Base-by-base conservation (phyloP, 2,888 invertebrate genomes). In the Stratiomys singularior region DNA sequence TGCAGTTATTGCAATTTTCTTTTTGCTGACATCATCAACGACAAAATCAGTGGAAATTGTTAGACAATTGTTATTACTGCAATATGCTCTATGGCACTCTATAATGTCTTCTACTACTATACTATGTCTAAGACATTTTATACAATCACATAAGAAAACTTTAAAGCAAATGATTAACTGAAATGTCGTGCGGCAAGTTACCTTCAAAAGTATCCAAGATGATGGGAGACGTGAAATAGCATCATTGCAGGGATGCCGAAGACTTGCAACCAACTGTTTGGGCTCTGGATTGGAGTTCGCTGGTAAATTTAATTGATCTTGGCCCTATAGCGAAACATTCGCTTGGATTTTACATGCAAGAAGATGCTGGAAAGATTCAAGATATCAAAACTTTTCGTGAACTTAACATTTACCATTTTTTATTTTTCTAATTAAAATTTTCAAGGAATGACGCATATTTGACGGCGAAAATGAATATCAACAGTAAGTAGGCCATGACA, bases 141-240 rank as follows among this genome's bases (percentile, higher is more conserved):
- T 69, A 46, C 69, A n/a, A 25, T 25, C 69, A 47, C 69, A 69
- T 47, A 69, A 21, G 9, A 66, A 9, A 21, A 47, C 47, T 25
- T 27, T 30, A 9, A n/a, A 1, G n/a, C 21, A 47, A 69, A 47
- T 25, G n/a, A 46, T 44, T 23, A 69, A 46, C 28, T 30, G 1
- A 74, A 58, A 74, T 74, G 74, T 74, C 74, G 74, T 74, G 74
- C 58, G 30, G 74, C 37, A 58, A 60, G 74, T 74, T 60, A 74
- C 74, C 74, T 74, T 74, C 74, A 74, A 74, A 44, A 67, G 21
- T 23, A 46, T 46, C 2, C 1, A 37, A 37, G 37, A 37, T 23
- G 74, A 74, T 74, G 30, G 60, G 37, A 74, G 60, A 60, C 74
- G 74, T 74, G 74, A 58, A 58, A 74, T 60, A 74, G 60, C 74